Base-by-base conservation (phyloP, 2,113 vertebrate genomes). In the Lophura nycthemera region DNA sequence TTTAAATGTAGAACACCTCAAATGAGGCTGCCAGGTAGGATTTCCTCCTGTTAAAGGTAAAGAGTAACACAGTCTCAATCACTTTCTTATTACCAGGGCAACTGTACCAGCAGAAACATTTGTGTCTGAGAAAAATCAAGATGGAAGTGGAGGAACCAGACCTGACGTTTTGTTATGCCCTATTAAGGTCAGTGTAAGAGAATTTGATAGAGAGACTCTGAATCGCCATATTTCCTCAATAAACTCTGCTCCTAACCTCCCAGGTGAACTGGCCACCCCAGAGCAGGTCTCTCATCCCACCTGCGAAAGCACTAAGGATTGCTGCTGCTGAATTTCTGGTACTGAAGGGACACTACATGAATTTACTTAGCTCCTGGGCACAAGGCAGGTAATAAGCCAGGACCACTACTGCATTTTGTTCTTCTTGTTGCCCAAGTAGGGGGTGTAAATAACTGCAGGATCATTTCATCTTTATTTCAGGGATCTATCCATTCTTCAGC, bases 401-500 rank as follows among this genome's bases (percentile, higher is more conserved):
- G 36, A 42, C 3, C 43, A 69, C 59, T 48, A 22, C 1, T 30
- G 30, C 25, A 80, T 89, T 88, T 91, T 88, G 66, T 25, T 56
- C 67, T 67, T 61, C 67, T 29, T 57, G 42, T 54, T 75, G 75
- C 48, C 48, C 61, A 77, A 69, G 40, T 1, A 60, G 48, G 67
- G 27, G 38, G 2, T 78, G 47, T 67, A 96, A 95, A 85, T 63
- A 90, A 83, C 45, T 50, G 42, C 45, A 75, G 54, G 72, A 72
- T 30, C 71, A 56, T 74, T 87, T 71, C 7, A 40, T 40, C 25
- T 85, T 88, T 86, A 56, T 94, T 81, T 81, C 65, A 90, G 30
- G 16, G 47, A 82, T 90, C 54, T 92, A 85, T 20, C 79, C 60
- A 73, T 88, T 82, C 80, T 92, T 93, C 72, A 84, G 40, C 43